Percentiles rank a stretch among this genome's conserved stretches.
phyloP scores from a whole-genome alignment of 2,888 invertebrate genomes.

The Metopia argyrocephala region DNA sequence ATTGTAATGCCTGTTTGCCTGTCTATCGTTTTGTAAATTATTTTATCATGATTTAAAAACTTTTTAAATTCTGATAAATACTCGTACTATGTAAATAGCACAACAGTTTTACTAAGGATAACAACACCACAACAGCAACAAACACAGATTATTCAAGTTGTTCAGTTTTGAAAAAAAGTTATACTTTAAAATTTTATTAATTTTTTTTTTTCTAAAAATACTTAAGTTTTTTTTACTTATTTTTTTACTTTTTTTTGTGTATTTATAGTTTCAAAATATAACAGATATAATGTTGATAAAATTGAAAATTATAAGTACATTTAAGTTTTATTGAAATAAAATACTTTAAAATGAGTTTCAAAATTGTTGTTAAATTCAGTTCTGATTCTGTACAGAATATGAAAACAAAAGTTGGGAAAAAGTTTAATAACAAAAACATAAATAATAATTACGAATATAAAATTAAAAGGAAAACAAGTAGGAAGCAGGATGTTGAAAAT shows the following conservation, averaged over 20 bases:
- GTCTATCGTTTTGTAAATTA: slow-evolving; percentile 15
- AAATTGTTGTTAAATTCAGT: slow-evolving; percentile 49
- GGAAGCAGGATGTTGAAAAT: not conserved
- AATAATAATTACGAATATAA: not conserved
- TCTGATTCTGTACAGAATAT: slow-evolving; percentile 9
- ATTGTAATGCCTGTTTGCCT: slow-evolving; percentile 3
- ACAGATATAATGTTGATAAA: slow-evolving; percentile 7
- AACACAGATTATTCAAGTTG: slow-evolving; percentile 3
- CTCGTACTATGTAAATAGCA: slow-evolving; percentile 1
- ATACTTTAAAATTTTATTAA: slow-evolving; percentile 13
- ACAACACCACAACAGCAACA: not conserved
- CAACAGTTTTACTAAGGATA: not conserved
- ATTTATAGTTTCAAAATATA: not conserved
- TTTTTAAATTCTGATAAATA: slow-evolving; percentile 14
- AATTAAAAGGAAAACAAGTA: not conserved
- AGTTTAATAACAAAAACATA: not conserved
- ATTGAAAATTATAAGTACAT: slow-evolving; percentile 21
- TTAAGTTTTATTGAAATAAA: slow-evolving; percentile 43
- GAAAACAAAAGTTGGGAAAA: not conserved
- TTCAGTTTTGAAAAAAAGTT: slow-evolving; percentile 1
- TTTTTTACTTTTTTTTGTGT: not conserved
- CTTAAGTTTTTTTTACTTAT: not conserved
- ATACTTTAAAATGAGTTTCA: slow-evolving; percentile 42
- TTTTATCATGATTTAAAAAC: slow-evolving; percentile 21
- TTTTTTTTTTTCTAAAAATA: not conserved